Conservation (phyloP, 92 coral and sea anemone genomes). For the Muricea muricata region DNA sequence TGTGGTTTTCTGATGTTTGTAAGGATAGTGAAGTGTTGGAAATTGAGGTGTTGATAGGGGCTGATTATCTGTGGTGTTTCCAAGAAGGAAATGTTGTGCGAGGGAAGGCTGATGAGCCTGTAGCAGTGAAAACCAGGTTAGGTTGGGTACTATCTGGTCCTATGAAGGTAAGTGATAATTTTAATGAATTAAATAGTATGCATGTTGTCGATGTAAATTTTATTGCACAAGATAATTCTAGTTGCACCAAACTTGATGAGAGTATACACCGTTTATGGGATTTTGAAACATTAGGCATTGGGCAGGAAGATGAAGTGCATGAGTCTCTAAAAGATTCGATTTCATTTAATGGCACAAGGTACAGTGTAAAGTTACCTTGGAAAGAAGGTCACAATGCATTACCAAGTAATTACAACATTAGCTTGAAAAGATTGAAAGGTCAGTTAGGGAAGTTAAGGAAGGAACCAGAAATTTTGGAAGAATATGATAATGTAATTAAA, state of each 20-base stretch:
- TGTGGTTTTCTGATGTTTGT: conserved; percentile 4
- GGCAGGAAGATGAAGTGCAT: conserved; percentile 41
- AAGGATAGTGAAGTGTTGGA: background rate
- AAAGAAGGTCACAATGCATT: background rate
- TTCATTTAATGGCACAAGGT: conserved; percentile 35
- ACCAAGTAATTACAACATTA: background rate
- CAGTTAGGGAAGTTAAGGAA: background rate
- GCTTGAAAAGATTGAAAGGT: background rate
- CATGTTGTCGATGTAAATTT: background rate
- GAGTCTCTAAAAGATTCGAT: conserved; percentile 30
- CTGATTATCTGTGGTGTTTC: conserved; percentile 4
- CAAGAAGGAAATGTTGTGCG: background rate
- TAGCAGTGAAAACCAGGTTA: background rate
- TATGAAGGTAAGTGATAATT: background rate
- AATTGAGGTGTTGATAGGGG: no score
- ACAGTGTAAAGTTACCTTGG: conserved; percentile 11
- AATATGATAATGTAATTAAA: background rate
- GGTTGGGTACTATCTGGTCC: background rate
- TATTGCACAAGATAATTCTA: no score
- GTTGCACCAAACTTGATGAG: background rate
- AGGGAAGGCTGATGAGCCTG: background rate
- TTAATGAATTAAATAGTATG: background rate
- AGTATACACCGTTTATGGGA: conserved; percentile 25
- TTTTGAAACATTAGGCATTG: conserved; percentile 49
- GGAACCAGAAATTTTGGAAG: conserved; percentile 6